These are phyloP conservation scores for Acrossocheilus wenchowensis DNA, from an alignment of 2,797 vertebrate species.

Conservation along the genomic window DNA sequence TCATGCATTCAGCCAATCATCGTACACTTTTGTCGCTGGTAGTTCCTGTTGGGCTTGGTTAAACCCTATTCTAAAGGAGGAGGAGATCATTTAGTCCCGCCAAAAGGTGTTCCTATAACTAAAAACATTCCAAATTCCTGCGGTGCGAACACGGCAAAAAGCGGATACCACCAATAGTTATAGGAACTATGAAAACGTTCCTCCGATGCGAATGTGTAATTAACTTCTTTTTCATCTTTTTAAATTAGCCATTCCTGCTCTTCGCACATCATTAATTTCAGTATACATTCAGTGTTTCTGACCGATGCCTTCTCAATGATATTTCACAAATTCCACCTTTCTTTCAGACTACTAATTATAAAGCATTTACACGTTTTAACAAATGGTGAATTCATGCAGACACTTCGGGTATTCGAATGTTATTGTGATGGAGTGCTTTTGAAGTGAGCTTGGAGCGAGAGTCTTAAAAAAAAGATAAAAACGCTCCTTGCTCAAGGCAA, in stretches of 20 bases:
- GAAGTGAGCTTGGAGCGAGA: background rate
- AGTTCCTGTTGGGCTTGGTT: background rate
- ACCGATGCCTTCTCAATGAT: background rate
- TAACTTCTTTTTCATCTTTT: background rate
- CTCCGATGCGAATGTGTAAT: background rate
- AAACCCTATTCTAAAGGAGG: background rate
- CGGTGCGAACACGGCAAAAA: background rate
- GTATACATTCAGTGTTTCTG: background rate
- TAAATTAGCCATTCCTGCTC: background rate
- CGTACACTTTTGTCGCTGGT: background rate
- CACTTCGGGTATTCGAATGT: background rate
- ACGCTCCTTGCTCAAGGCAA: background rate
- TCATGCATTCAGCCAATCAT: background rate
- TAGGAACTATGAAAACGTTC: background rate
- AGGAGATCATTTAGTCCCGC: background rate
- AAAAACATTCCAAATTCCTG: background rate
- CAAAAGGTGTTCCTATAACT: background rate
- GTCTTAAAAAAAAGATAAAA: background rate
- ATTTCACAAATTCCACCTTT: background rate
- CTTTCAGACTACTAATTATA: background rate
- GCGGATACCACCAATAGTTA: background rate
- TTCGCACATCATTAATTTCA: background rate
- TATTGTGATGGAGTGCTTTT: background rate
- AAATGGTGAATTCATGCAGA: background rate
- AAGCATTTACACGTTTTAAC: background rate